Base-by-base conservation (phyloP, 64 coral and sea anemone species). In the Montipora foliosa region DNA sequence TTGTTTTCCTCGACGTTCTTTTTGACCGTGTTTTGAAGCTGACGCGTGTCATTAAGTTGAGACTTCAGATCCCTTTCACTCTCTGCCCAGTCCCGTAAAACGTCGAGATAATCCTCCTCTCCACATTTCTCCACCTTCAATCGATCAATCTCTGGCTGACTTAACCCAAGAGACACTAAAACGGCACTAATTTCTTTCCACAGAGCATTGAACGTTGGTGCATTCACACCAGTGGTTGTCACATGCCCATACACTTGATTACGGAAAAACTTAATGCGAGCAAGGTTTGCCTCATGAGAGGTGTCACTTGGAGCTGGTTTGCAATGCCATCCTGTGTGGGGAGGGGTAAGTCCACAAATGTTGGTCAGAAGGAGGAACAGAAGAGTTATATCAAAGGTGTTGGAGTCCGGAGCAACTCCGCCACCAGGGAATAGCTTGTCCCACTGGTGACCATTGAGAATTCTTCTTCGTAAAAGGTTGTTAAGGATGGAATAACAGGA, bases 231-330 rank as follows among this genome's bases (percentile, higher is more conserved):
- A 8, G 83, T 87, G 19, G 37, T 87, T 20, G 83, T 4, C 19
- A 87, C 69, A 46, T 87, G 83, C 10, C 83, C 58, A 29, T 70
- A 61, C 24, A 49, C 4, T 8, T 87, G 21, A 69, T 87, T 87
- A 46, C 83, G 83, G 8, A 87, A 87, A n/a, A 46, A 70, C 83
- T 73, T 87, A 4, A 87, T 22, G 67, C 83, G 83, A 70, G 83
- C 58, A 69, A 87, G 61, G 61, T 87, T 73, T 49, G 83, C 58
- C 47, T 70, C 83, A 44, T 47, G 57, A 37, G 83, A 87, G 47
- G 7, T 48, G 17, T 67, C 83, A 87, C 37, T 71, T 2, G 83
- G 83, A n/a, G 44, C 7, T 87, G 83, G 83, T 25, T 87, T 68
- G 24, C 24, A 7, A 25, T 73, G 78, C 78, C 78, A 80, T 9